These are phyloP conservation scores for Cyanocitta stelleri DNA, from an alignment of 2,113 vertebrate genomes.

Conservation along the genomic window DNA sequence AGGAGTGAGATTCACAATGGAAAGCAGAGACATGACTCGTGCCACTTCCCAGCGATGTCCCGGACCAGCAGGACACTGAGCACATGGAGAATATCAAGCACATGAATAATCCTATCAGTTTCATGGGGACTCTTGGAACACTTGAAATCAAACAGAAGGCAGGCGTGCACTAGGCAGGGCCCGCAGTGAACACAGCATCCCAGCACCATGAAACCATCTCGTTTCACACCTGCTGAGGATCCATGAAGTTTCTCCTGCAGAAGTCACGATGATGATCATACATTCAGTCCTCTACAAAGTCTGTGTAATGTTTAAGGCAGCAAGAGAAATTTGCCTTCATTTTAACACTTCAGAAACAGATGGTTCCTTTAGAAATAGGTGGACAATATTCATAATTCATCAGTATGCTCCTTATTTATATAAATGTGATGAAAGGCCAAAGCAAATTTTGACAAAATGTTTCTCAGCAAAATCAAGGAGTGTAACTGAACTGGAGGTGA, in stretches of 20 bases:
- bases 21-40: not conserved
- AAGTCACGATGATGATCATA: not conserved
- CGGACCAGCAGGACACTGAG: conserved; percentile 34
- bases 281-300: conserved; percentile 7
- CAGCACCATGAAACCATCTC: not conserved
- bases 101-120: not conserved
- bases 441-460: not conserved
- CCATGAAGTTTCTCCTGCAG: not conserved
- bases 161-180: not conserved
- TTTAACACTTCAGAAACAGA: not conserved
- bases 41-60: not conserved
- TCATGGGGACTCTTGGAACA: not conserved
- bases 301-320: conserved; percentile 40
- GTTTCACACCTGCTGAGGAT: not conserved
- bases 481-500: not conserved
- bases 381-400: not conserved
- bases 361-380: conserved; percentile 3
- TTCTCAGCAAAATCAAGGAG: not conserved
- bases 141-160: not conserved
- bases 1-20: not conserved
- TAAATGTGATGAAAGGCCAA: conserved; percentile 3
- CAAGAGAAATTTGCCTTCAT: conserved; percentile 39
- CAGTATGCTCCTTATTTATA: not conserved
- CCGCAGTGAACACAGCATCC: not conserved
- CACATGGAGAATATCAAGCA: not conserved